Percentiles rank a stretch among this genome's conserved stretches.
Evolutionary conservation across 2,888 invertebrate genomes (phyloP).

Genomic region (Venusia cambrica): DNA sequence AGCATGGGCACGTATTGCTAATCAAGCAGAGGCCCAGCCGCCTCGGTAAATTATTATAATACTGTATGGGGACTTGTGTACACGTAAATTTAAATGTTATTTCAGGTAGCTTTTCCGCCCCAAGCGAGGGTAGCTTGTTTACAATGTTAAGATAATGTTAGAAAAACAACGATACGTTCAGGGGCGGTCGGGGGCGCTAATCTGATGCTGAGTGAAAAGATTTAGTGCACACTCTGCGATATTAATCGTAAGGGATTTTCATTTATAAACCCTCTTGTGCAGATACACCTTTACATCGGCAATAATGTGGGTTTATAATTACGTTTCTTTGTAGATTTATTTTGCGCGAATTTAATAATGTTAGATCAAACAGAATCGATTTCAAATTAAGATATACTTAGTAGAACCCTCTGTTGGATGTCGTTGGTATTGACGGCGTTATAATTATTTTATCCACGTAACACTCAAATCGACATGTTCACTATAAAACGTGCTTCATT

Average conservation of each 20-base stretch:
- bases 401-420: too few relatives aligned
- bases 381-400: too few relatives aligned
- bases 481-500: too few relatives aligned
- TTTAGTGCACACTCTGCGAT: slow-evolving; percentile 61
- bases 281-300: slow-evolving; percentile 7
- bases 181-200: slow-evolving; percentile 57
- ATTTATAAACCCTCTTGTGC: slow-evolving; percentile 30
- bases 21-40: slow-evolving; percentile 23
- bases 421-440: too few relatives aligned
- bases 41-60: slow-evolving; percentile 30
- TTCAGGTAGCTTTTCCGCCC: slow-evolving; percentile 46
- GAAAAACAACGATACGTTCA: slow-evolving; percentile 64
- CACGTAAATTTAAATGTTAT: slow-evolving; percentile 46
- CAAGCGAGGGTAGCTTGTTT: slow-evolving; percentile 46
- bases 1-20: slow-evolving; percentile 26
- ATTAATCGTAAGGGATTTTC: slow-evolving; percentile 49
- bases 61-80: slow-evolving; percentile 26
- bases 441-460: too few relatives aligned
- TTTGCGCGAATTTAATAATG: slow-evolving; percentile 6
- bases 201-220: slow-evolving; percentile 72
- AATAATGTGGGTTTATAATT: slow-evolving; percentile 15
- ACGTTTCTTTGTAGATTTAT: slow-evolving; percentile 5
- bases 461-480: too few relatives aligned
- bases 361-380: slow-evolving; percentile 6
- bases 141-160: slow-evolving; percentile 63